Base-by-base conservation (phyloP, 1,140 invertebrate genomes). In the Drosophila prosaltans region DNA sequence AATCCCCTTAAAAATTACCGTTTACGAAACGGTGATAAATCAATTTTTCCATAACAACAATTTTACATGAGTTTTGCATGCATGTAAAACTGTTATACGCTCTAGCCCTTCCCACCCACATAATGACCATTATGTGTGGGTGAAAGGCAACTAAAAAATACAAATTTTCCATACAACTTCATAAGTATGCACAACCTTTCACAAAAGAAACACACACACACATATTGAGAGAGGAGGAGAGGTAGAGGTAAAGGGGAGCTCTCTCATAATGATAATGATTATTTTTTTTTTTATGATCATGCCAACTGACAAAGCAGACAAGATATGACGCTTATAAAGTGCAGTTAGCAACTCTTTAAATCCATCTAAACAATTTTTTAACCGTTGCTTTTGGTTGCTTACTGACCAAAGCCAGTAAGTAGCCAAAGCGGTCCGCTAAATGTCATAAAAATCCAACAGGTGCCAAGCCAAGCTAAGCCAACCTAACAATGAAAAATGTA, bases 261-360 rank as follows among this genome's bases (percentile, higher is more conserved):
- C 16, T 16, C n/a, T 48, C 39, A 81, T 85, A 79, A 85, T 85
- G 77, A 88, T 86, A 80, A 86, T 86, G 84, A 88, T 89, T 80
- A 88, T 89, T 83, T 16, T 16, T 16, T 16, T 16, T 16, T 89
- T 89, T 72, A 83, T 69, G 84, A 86, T 81, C 75, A 80, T 74
- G 64, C 67, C 67, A 71, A 48, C 66, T 32, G 60, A 78, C 72
- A 65, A 69, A 70, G 51, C 70, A 61, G 73, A 78, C 78, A 77
- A 86, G 82, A 79, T 88, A 82, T 88, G 81, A 80, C 43, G 80
- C 77, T 60, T 75, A 77, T 80, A 85, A 83, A 84, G 67, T 84
- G 83, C 83, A 88, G 83, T 88, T 88, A 88, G 84, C 84, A 84
- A 82, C 79, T 72, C 65, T 74, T 51, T 88, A 80, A 88, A 80